Evolutionary conservation across 2,113 vertebrate genomes (phyloP).

Genomic region (Oncorhynchus kisutch): DNA sequence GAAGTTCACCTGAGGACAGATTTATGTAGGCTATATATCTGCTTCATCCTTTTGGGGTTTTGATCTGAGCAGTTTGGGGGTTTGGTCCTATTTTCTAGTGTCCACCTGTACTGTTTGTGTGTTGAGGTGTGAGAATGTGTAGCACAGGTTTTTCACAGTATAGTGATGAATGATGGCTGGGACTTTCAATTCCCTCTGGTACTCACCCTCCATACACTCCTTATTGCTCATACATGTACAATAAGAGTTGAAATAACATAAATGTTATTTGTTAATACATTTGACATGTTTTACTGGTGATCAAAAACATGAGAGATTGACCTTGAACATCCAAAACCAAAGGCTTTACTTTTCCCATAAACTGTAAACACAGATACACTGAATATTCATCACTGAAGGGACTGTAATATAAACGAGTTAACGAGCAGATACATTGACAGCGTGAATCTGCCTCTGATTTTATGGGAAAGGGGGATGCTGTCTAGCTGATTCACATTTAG

Average conservation of each 20-base stretch:
- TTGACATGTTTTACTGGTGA: not conserved
- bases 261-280: not conserved
- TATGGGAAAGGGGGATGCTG: slow-evolving; percentile 46
- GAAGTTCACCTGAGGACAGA: not conserved
- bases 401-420: slow-evolving; percentile 44
- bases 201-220: too few species aligned
- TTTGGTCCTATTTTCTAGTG: too few species aligned
- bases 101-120: too few species aligned
- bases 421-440: slow-evolving; percentile 56
- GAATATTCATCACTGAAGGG: slow-evolving; percentile 31
- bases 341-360: slow-evolving; percentile 36
- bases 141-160: too few species aligned
- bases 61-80: too few species aligned
- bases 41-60: not conserved
- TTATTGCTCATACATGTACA: too few species aligned
- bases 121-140: too few species aligned
- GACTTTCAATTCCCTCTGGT: too few species aligned
- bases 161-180: too few species aligned
- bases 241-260: too few species aligned
- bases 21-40: not conserved
- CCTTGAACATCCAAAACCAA: slow-evolving; percentile 23
- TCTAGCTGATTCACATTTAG: slow-evolving; percentile 43
- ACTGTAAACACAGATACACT: slow-evolving; percentile 39
- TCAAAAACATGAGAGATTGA: slow-evolving; percentile 14
- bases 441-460: slow-evolving; percentile 40